A percentile compares a stretch with the other conserved stretches of the same genome.
Evolutionary conservation across 2,797 vertebrate species (phyloP).

Genomic region (Vipera ursinii): DNA sequence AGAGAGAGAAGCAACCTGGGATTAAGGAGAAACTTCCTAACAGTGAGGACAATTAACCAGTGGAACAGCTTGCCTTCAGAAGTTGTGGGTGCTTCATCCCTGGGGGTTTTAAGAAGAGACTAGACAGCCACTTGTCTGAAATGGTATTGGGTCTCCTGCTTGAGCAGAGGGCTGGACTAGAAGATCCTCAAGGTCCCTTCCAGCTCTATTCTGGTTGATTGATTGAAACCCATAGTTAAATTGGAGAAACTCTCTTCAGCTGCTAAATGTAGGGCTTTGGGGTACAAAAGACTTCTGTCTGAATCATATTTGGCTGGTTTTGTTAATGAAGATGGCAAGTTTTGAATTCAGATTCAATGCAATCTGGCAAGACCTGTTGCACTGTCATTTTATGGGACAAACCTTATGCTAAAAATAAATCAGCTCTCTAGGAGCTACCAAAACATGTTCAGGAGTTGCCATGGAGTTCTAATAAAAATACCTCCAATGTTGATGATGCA

Average conservation of each 20-base stretch:
- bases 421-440: conserved; percentile 11
- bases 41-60: too few species aligned
- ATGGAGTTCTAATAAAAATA: conserved; percentile 30
- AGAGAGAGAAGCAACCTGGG: too few species aligned
- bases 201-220: too few species aligned
- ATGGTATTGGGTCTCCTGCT: too few species aligned
- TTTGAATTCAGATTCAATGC: not conserved
- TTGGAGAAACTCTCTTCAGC: not conserved
- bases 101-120: too few species aligned
- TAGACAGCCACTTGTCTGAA: too few species aligned
- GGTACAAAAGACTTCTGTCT: not conserved
- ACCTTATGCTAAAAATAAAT: conserved; percentile 10
- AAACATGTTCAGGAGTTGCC: conserved; percentile 17
- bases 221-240: not conserved
- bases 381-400: not conserved
- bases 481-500: conserved; percentile 12
- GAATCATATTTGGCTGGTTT: not conserved
- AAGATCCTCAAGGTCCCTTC: too few species aligned
- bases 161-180: too few species aligned
- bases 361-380: not conserved
- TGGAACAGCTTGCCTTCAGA: too few species aligned
- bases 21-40: too few species aligned
- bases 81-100: too few species aligned
- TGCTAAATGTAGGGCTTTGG: not conserved
- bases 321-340: not conserved